phyloP scores from a whole-genome alignment of 2,113 vertebrate species.

The Ondatra zibethicus region DNA sequence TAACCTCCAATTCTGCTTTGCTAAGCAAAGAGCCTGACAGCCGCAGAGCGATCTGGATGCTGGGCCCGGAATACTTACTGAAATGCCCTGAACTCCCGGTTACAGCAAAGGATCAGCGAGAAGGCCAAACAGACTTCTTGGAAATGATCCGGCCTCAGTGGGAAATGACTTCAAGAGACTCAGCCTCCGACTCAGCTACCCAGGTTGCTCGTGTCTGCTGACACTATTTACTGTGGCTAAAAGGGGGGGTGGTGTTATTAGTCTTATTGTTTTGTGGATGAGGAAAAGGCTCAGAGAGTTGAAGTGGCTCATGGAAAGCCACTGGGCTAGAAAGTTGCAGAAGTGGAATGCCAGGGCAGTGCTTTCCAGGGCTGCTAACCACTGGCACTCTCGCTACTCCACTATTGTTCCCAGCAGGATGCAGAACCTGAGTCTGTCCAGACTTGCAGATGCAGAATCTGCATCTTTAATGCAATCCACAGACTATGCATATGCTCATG shows the following conservation, averaged over 20 bases:
- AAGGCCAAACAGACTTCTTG: constrained; percentile 59
- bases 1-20: constrained; percentile 27
- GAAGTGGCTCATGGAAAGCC: background rate
- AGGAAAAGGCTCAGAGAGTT: background rate
- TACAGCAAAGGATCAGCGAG: constrained; percentile 22
- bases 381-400: background rate
- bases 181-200: background rate
- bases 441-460: constrained; percentile 24
- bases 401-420: background rate
- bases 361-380: background rate
- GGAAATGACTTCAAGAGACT: background rate
- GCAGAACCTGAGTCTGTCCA: background rate
- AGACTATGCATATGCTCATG: background rate
- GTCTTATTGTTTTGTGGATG: background rate
- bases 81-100: constrained; percentile 37
- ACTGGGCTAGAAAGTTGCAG: background rate
- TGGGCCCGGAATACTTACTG: constrained; percentile 1
- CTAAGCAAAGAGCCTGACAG: constrained; percentile 58
- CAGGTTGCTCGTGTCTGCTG: background rate
- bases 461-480: background rate
- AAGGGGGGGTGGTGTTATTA: background rate
- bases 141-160: background rate
- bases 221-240: background rate
- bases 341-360: background rate
- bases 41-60: background rate